Percentiles rank a stretch among this genome's conserved stretches.
These are phyloP conservation scores for Macrochelys suwanniensis DNA, from an alignment of 2,797 vertebrate genomes.

Conservation along the genomic window DNA sequence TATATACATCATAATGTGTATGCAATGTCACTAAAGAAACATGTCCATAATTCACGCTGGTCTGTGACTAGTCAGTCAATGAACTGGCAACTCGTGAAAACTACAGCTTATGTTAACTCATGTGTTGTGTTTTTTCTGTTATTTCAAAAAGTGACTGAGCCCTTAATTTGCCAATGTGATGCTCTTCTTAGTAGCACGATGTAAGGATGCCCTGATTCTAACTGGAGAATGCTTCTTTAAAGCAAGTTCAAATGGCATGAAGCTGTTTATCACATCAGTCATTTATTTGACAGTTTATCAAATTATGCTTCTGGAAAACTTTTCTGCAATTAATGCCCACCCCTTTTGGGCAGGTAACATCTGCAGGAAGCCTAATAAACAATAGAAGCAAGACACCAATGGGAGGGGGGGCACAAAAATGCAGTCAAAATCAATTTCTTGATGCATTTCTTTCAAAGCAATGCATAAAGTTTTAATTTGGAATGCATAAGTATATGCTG, in stretches of 20 bases:
- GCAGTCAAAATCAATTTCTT: not conserved
- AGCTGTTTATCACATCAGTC: slow-evolving; percentile 6
- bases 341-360: not conserved
- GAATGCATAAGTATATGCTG: slow-evolving; percentile 15
- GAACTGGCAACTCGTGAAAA: not conserved
- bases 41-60: not conserved
- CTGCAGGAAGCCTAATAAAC: slow-evolving; percentile 4
- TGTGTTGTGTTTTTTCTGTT: not conserved
- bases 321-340: slow-evolving; percentile 10
- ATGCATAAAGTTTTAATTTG: slow-evolving; percentile 18
- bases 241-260: not conserved
- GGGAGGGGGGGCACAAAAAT: not conserved
- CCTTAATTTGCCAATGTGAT: not conserved
- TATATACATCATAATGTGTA: not conserved
- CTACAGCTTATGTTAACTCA: not conserved
- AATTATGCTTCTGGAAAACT: slow-evolving; percentile 16
- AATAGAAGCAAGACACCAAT: not conserved
- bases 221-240: not conserved
- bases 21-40: not conserved
- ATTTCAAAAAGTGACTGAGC: not conserved
- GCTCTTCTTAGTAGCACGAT: not conserved
- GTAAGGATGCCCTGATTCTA: not conserved
- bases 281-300: slow-evolving; percentile 2
- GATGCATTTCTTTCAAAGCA: slow-evolving; percentile 13
- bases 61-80: not conserved